Evolutionary conservation across 1,140 invertebrate genomes (phyloP).

Genomic region (roundworm (Caenorhabditis elegans)): DNA sequence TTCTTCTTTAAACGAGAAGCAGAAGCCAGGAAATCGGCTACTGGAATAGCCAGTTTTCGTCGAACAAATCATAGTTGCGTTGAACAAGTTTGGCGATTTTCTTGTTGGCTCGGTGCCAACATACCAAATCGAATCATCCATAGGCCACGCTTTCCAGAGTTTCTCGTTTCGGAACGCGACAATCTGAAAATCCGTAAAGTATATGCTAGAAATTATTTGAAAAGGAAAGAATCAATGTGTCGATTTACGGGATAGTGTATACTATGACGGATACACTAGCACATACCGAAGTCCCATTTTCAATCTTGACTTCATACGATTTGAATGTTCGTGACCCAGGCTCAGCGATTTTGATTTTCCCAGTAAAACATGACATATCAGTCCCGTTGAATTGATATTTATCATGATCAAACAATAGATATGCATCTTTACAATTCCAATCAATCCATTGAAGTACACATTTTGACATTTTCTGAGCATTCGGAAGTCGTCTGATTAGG

Average conservation of each 20-base stretch:
- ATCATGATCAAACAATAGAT: constrained; percentile 48
- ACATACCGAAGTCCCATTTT: constrained; percentile 52
- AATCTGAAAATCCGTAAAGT: constrained; percentile 36
- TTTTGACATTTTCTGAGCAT: neutral
- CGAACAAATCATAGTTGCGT: neutral
- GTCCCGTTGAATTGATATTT: constrained; percentile 42
- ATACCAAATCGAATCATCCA: constrained; percentile 61
- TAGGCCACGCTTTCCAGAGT: constrained; percentile 48
- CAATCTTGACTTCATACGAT: constrained; percentile 52
- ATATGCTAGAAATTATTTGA: no score
- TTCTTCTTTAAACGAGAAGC: constrained; percentile 52
- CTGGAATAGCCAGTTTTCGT: constrained; percentile 48
- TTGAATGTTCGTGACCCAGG: constrained; percentile 58
- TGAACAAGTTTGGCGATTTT: constrained; percentile 41
- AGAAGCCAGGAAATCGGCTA: constrained; percentile 52
- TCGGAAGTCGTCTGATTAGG: neutral
- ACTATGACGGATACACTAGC: no score
- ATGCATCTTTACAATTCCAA: constrained; percentile 49
- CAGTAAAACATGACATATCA: constrained; percentile 55
- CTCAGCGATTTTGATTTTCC: constrained; percentile 58
- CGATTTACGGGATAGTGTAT: no score
- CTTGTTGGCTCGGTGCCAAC: constrained; percentile 48
- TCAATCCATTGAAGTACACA: constrained; percentile 50
- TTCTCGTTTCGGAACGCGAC: constrained; percentile 46
- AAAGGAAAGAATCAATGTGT: no score